Base-by-base conservation (phyloP, 2,888 invertebrate genomes). In the Catocala fraxini region DNA sequence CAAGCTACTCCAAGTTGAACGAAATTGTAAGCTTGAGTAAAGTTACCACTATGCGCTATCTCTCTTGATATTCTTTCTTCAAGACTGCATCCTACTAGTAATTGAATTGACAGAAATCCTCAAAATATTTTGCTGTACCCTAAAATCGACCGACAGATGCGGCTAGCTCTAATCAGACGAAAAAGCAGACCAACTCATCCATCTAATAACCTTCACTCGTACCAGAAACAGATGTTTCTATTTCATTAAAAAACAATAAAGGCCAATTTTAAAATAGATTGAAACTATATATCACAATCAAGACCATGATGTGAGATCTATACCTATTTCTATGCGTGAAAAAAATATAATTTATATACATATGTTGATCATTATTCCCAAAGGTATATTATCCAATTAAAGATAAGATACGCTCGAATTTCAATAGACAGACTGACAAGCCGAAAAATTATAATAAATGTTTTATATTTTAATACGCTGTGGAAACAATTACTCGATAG, bases 371-470 rank as follows among this genome's bases (percentile, higher is more conserved):
- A 80, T 83, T 83, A 78, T 67, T 79, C 77, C 45, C 75, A 68
- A 72, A 66, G 66, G 72, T 68, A 89, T 92, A 88, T 89, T 90
- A 87, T 87, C 88, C 91, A 92, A 93, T 93, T 91, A 92, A 74
- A 85, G 88, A 93, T 93, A 89, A 89, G 92, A 87, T 85, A 92
- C 92, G 93, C 92, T 89, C 91, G 90, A 87, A 84, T 91, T 92
- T 89, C 91, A 90, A 93, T 92, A 86, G 92, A 91, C 84, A 66
- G 82, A 86, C 90, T 91, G 92, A 92, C 92, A 92, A 87, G 87
- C 88, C 88, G 89, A 92, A 90, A 87, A 90, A 90, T 90, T 89
- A 89, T 90, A 89, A 91, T 90, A 90, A 91, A 90, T 92, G 89
- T 89, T 89, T 86, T 80, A 89, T 87, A 87, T 89, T 90, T 87